Percentiles rank a stretch among this genome's conserved stretches.
Evolutionary conservation across 2,888 invertebrate genomes (phyloP).

Genomic region (Hetaerina titia): DNA sequence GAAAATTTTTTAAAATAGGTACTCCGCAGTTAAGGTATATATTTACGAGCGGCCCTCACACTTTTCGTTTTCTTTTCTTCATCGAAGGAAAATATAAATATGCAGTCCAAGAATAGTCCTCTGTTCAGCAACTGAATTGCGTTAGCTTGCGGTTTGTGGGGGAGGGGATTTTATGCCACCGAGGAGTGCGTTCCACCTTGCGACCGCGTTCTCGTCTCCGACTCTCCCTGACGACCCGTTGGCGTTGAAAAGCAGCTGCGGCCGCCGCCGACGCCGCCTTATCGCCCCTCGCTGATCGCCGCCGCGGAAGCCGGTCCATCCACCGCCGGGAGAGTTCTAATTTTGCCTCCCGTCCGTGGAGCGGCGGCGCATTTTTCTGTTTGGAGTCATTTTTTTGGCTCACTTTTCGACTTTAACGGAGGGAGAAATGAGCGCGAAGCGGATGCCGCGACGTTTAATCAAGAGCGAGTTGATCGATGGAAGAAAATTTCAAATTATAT

Average conservation of each 20-base stretch:
- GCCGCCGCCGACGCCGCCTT: not conserved
- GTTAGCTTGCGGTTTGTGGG: too few relatives aligned
- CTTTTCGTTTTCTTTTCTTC: too few relatives aligned
- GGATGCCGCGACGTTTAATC: not conserved
- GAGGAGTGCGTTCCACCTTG: too few relatives aligned
- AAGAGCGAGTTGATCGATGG: not conserved
- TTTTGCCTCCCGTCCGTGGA: not conserved
- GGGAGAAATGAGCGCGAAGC: not conserved
- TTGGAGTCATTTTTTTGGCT: conserved; percentile 18
- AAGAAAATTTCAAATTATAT: not conserved
- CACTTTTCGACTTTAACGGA: not conserved
- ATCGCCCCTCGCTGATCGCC: not conserved
- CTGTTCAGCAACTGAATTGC: too few relatives aligned
- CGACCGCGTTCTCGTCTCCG: too few relatives aligned
- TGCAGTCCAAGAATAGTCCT: too few relatives aligned
- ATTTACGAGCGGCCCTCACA: too few relatives aligned
- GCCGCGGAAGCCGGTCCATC: not conserved
- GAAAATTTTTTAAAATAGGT: not conserved
- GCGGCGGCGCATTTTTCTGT: not conserved
- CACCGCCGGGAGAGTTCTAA: not conserved
- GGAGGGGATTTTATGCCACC: too few relatives aligned
- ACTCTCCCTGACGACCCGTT: too few relatives aligned
- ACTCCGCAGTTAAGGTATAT: too few relatives aligned
- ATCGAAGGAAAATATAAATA: too few relatives aligned
- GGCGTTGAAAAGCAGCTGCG: not conserved